These are phyloP conservation scores for Congeria kusceri DNA, from an alignment of 2,888 invertebrate genomes.

Conservation along the genomic window DNA sequence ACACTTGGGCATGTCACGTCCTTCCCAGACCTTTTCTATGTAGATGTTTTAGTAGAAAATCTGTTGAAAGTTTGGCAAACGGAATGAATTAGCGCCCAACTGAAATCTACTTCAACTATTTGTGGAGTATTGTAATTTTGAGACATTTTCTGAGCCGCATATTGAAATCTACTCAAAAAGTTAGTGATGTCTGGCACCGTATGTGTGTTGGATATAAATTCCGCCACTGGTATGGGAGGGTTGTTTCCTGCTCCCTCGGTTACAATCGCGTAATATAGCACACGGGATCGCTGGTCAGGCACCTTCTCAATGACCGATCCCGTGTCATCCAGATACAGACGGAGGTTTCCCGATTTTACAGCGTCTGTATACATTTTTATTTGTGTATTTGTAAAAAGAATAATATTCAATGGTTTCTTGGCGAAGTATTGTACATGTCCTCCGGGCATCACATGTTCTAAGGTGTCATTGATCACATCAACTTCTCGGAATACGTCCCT, in stretches of 20 bases:
- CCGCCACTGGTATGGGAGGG: slow-evolving; percentile 1
- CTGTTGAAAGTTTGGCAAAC: slow-evolving; percentile 1
- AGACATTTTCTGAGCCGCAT: neutral
- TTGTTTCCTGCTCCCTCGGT: neutral
- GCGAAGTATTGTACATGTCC: too few species aligned
- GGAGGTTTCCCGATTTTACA: too few species aligned
- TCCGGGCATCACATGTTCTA: too few species aligned
- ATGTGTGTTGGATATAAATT: slow-evolving; percentile 1
- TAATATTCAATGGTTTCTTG: too few species aligned
- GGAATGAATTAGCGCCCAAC: slow-evolving; percentile 16
- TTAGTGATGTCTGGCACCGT: slow-evolving; percentile 8
- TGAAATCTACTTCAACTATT: neutral
- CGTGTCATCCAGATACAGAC: slow-evolving; percentile 8
- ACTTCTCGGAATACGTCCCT: slow-evolving; percentile 14
- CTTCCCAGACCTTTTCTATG: neutral
- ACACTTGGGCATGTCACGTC: neutral
- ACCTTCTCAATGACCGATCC: slow-evolving; percentile 2
- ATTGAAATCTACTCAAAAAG: neutral
- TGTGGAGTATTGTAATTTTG: neutral
- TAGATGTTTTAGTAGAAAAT: slow-evolving; percentile 1
- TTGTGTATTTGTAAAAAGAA: too few species aligned
- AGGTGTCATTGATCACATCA: neutral
- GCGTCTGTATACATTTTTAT: too few species aligned
- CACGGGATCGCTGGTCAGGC: neutral
- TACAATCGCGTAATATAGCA: slow-evolving; percentile 10